Percentiles rank a stretch among this genome's conserved stretches.
Conservation (phyloP, 2,888 invertebrate genomes). For the Acanthacorydalis orientalis region DNA sequence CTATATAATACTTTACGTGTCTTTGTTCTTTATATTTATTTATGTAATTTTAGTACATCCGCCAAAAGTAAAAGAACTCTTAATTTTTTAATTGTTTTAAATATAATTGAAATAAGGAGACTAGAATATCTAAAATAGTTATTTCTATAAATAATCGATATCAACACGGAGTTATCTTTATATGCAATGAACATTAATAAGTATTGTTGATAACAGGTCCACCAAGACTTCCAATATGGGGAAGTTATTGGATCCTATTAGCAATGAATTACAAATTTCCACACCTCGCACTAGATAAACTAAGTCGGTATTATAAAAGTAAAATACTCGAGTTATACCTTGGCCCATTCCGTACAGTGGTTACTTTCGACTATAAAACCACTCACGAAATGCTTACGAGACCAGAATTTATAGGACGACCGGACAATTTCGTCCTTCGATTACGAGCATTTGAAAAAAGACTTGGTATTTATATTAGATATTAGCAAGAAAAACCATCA, state of each 20-base stretch:
- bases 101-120: background rate
- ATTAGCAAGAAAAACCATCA: background rate
- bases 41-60: too few relatives aligned
- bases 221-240: conserved; percentile 41
- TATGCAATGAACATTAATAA: too few relatives aligned
- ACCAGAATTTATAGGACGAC: conserved; percentile 44
- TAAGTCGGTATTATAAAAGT: conserved; percentile 38
- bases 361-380: conserved; percentile 33
- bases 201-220: conserved; percentile 29
- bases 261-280: conserved; percentile 33
- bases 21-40: too few relatives aligned
- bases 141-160: background rate
- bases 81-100: too few relatives aligned
- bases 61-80: too few relatives aligned
- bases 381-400: conserved; percentile 38
- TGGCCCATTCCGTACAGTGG: conserved; percentile 30
- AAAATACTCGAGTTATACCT: conserved; percentile 40
- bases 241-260: conserved; percentile 40
- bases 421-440: conserved; percentile 29
- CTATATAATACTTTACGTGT: too few relatives aligned
- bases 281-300: conserved; percentile 30
- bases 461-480: conserved; percentile 20
- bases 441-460: conserved; percentile 36
- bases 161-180: background rate
- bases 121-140: background rate